Conservation (phyloP, 2,888 invertebrate species). For the Dynastes grantii region DNA sequence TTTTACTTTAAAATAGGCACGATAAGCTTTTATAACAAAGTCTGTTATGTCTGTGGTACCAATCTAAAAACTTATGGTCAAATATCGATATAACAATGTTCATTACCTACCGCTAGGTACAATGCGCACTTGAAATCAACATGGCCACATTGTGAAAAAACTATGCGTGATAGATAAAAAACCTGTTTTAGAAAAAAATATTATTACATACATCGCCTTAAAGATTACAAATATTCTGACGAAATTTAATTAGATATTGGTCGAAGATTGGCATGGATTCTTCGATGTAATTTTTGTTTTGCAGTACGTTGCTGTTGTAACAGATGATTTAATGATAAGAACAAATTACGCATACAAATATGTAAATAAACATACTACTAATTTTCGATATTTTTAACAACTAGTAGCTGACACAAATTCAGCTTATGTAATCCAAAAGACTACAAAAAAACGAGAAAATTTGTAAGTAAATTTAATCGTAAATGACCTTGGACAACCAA, state of each 20-base stretch:
- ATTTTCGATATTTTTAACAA: constrained; percentile 17
- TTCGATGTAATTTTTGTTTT: background rate
- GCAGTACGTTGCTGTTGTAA: background rate
- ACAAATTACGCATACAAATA: background rate
- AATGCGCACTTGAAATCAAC: too few relatives aligned
- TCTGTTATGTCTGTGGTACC: too few relatives aligned
- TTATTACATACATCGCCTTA: too few relatives aligned
- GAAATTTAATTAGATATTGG: background rate
- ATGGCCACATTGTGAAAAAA: too few relatives aligned
- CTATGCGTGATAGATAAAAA: too few relatives aligned
- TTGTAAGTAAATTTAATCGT: background rate
- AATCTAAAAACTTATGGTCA: too few relatives aligned
- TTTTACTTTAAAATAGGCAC: too few relatives aligned
- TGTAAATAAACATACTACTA: constrained; percentile 8
- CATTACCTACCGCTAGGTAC: too few relatives aligned
- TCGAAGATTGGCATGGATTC: background rate
- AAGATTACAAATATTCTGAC: too few relatives aligned
- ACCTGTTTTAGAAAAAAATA: too few relatives aligned
- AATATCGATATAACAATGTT: too few relatives aligned
- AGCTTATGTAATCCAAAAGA: constrained; percentile 3
- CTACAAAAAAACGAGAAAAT: background rate
- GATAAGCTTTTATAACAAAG: too few relatives aligned
- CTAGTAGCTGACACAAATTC: constrained; percentile 1
- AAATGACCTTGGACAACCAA: constrained; percentile 35
- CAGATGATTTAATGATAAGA: background rate